phyloP scores from a whole-genome alignment of 2,888 invertebrate genomes.

The Zele albiditarsus region DNA sequence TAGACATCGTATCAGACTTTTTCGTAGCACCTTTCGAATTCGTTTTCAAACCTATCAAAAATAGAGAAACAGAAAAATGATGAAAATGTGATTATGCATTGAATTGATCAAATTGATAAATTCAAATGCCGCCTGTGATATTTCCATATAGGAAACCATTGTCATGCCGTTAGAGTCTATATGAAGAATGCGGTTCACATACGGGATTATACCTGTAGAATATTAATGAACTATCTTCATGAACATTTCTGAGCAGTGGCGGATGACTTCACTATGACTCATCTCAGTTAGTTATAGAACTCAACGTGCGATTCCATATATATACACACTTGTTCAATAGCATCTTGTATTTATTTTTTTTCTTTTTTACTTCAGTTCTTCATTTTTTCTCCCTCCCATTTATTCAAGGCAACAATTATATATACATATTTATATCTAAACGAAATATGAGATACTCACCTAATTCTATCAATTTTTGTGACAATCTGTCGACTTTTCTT shows the following conservation, averaged over 20 bases:
- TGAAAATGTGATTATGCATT: conserved; percentile 3
- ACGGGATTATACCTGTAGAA: conserved; percentile 55
- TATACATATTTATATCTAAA: background rate
- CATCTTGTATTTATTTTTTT: conserved; percentile 2
- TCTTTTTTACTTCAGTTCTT: background rate
- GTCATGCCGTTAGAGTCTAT: conserved; percentile 1
- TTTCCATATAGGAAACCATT: conserved; percentile 12
- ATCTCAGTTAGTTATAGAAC: conserved; percentile 46
- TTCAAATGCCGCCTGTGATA: background rate
- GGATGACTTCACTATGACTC: conserved; percentile 64
- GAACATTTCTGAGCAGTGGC: conserved; percentile 43
- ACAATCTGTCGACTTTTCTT: conserved; percentile 61
- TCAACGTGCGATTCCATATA: conserved; percentile 46
- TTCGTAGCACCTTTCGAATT: conserved; percentile 50
- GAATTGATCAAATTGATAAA: background rate
- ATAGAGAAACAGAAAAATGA: conserved; percentile 14
- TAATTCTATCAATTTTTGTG: conserved; percentile 62
- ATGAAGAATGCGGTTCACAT: conserved; percentile 46
- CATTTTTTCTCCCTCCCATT: background rate
- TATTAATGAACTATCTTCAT: conserved; percentile 59
- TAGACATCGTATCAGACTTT: conserved; percentile 50
- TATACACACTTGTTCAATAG: conserved; percentile 36
- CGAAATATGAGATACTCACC: conserved; percentile 48
- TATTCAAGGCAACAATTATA: background rate
- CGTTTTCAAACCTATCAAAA: conserved; percentile 56